Base-by-base conservation (phyloP, 2,797 vertebrate genomes). In the Coluber constrictor region DNA sequence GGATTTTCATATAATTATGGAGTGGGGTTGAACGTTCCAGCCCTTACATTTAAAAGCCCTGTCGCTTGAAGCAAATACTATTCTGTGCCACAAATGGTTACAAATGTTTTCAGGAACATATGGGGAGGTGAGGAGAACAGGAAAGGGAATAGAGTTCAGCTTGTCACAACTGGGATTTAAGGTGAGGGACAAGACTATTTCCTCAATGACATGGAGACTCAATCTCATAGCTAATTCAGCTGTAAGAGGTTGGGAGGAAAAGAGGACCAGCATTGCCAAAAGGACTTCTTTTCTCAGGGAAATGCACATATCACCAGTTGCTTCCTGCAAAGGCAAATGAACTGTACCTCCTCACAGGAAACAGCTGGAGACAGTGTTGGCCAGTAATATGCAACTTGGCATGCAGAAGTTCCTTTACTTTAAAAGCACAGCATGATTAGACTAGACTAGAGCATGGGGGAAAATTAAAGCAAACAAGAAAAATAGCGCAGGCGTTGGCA, bases 1-100 rank as follows among this genome's bases (percentile, higher is more conserved):
- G 25, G 1, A 92, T 89, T 95, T 92, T 83, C 70, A 10, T 87
- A 79, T 92, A 93, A 88, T 94, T 92, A 86, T 59, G 56, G 66
- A 23, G 37, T 88, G 91, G 92, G 92, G 86, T 13, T 74, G 57
- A 87, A 93, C 87, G 88, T 9, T 47, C 92, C 95, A 95, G 87
- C 79, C 0, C 1, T 94, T 63, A 93, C 57, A 95, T 94, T 96
- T 94, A 90, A 92, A 95, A 95, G 89, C 61, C 86, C 63, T n/a
- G 13, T 95, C 89, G 90, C 88, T 95, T 86, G 37, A 32, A 90
- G 91, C 91, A 93, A 93, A 12, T 6, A 56, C 92, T 94, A 20
- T 79, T 47, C 43, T 86, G 95, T 96, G 32, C 51, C 83, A 51
- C 2, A 25, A 86, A 89, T n/a, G 32, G 66, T 43, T 57, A 51